Evolutionary conservation across 2,888 invertebrate genomes (phyloP), one percentile per base, ranked within the genome.

Genomic region (Tiliacea citrago): DNA sequence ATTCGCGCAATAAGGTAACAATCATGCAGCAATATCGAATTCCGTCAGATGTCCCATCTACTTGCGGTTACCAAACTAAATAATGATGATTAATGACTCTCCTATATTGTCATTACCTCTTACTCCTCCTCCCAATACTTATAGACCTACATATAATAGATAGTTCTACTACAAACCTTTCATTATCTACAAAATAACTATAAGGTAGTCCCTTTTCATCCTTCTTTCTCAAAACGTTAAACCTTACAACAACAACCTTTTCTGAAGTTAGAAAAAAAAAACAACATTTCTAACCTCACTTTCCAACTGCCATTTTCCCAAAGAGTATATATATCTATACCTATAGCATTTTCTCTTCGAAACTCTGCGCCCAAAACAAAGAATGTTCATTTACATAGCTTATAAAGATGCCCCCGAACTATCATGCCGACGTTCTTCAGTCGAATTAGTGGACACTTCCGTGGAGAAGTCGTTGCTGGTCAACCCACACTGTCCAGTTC

Each of bases 361-460:
- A 55, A 47, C 10, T 9, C 1, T 45, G 8, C 7, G 18, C 2
- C 4, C 7, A 81, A n/a, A 61, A 21, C 3, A 47, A 18, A 69
- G 2, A 45, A 95, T 95, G 96, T 96, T 94, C 68, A 95, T 96
- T 47, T 88, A 88, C 68, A 79, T 96, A 10, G 73, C 81, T 0
- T 95, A 95, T 75, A 95, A 93, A 79, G 95, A 96, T 35, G 89
- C 89, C 0, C 94, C 96, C 0, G 96, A 96, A 77, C 85, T 94
- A 5, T 93, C 94, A 0, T 58, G 35, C 0, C 86, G 90, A 0
- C 81, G 83, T 0, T 88, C 92, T 21, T 57, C 75, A 6, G 0
- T n/a, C 13, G 82, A 68, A 1, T 0, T 0, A 79, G 42, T 70
- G 0, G 95, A 96, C 58, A 35, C 88, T 1, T 88, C 94, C 0